Evolutionary conservation across 1,140 invertebrate genomes (phyloP), one percentile per base, ranked within the genome.

Genomic region (Drosophila triauraria): DNA sequence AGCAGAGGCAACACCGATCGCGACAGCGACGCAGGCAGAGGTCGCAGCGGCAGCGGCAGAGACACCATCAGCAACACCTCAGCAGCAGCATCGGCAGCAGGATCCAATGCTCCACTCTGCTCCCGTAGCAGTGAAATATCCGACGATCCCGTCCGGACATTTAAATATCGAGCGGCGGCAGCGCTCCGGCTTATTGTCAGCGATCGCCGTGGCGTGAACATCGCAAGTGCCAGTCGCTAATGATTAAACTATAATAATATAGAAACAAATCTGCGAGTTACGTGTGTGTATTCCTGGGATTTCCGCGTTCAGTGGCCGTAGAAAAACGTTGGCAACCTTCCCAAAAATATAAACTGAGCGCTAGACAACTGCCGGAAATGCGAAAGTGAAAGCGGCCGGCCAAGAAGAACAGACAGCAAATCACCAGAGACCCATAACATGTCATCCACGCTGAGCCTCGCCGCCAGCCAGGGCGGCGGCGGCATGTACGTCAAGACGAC

Each of bases 141-240:
- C 62, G 60, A 44, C 68, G 50, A 42, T 71, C 60, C 58, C 51
- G 57, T 85, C 72, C 70, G 87, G 78, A 62, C 75, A 58, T 86
- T 91, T 91, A 91, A 91, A 91, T 81, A 91, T 75, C 78, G 82
- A 74, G 86, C 65, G 43, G 78, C 72, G 64, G 58, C 68, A 62
- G 77, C 75, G 58, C 86, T 75, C 68, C 59, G 80, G 75, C 74
- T 91, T 91, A 91, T 91, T 91, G 75, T 83, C 80, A 81, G 77
- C 80, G 80, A 78, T 78, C 82, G 90, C 82, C 72, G 85, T 90
- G 77, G 85, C 80, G 85, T 88, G 61, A 91, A 90, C 85, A 91
- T 74, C 88, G 47, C 57, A 63, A 71, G 62, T 64, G 57, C 67
- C 60, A 69, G 74, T 32, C 65, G 64, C 35, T 38, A 35, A 58